Conservation (phyloP, 2,113 vertebrate species). For the Crocuta crocuta region DNA sequence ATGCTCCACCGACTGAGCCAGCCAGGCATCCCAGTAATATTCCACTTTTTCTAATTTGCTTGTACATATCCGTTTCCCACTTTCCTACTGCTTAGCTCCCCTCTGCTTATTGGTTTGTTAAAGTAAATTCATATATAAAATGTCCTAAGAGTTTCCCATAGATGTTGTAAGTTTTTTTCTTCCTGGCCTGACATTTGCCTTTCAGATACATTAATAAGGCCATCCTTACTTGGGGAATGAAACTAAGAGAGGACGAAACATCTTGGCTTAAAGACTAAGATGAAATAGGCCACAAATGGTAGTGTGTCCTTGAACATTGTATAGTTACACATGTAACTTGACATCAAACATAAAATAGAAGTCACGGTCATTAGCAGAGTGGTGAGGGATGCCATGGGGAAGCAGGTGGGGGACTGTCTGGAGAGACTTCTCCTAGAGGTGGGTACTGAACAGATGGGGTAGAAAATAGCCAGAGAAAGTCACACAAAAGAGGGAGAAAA, state of each 20-base stretch:
- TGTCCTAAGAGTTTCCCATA: not conserved
- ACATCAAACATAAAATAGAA: not conserved
- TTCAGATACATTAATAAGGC: not conserved
- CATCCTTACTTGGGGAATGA: not conserved
- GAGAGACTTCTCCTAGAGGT: not conserved
- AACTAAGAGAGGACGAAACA: not conserved
- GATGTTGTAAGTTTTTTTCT: not conserved
- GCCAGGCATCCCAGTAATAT: not conserved
- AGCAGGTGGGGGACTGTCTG: not conserved
- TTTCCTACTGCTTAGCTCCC: not conserved
- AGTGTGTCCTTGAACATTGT: not conserved
- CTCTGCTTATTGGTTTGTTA: slow-evolving; percentile 4
- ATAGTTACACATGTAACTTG: not conserved
- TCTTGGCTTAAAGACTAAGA: slow-evolving; percentile 23
- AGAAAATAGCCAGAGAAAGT: not conserved
- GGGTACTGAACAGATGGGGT: not conserved
- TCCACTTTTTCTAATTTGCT: not conserved
- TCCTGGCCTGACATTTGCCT: not conserved
- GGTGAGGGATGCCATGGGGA: not conserved
- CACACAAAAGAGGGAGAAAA: not conserved
- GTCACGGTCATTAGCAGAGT: not conserved
- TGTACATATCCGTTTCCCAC: not conserved
- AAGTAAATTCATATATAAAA: slow-evolving; percentile 27
- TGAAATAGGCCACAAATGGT: not conserved
- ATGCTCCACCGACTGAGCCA: not conserved